Evolutionary conservation across 1,140 invertebrate species (phyloP).

Genomic region (Drosophila truncata): DNA sequence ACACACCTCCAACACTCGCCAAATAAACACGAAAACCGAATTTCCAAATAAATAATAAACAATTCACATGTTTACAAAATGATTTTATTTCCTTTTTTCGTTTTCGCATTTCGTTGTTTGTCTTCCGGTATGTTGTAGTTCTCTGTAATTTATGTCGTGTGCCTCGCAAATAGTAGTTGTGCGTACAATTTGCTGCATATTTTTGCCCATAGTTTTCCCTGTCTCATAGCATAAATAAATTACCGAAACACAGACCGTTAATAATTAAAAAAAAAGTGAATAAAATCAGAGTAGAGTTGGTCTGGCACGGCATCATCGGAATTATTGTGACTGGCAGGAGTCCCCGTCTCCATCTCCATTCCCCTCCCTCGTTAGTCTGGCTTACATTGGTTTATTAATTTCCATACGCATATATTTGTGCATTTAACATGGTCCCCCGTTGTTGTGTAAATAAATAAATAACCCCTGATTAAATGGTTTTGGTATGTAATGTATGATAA

Average conservation of each 20-base stretch:
- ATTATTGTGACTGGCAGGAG: slow-evolving; percentile 21
- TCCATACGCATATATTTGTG: slow-evolving; percentile 38
- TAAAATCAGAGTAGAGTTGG: slow-evolving; percentile 22
- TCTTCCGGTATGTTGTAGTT: slow-evolving; percentile 34
- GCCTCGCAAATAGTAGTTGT: slow-evolving; percentile 30
- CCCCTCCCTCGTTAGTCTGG: slow-evolving; percentile 29
- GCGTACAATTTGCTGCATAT: slow-evolving; percentile 28
- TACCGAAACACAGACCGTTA: slow-evolving; percentile 19
- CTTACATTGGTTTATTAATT: slow-evolving; percentile 57
- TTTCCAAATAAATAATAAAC: slow-evolving; percentile 41
- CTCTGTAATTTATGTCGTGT: slow-evolving; percentile 42
- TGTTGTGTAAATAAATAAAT: slow-evolving; percentile 40
- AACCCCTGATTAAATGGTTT: slow-evolving; percentile 53
- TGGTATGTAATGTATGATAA: slow-evolving; percentile 51
- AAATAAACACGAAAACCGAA: slow-evolving; percentile 16
- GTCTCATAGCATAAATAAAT: slow-evolving; percentile 36
- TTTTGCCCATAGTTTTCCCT: slow-evolving; percentile 26
- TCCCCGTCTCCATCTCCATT: not conserved
- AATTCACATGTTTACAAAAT: slow-evolving; percentile 34
- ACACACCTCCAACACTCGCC: not conserved
- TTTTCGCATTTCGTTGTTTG: slow-evolving; percentile 20
- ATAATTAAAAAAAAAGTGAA: slow-evolving; percentile 42
- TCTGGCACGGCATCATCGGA: slow-evolving; percentile 23
- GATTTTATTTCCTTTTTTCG: slow-evolving; percentile 6
- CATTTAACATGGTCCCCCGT: slow-evolving; percentile 28